Base-by-base conservation (phyloP, 1,140 invertebrate species). In the Drosophila leontia region DNA sequence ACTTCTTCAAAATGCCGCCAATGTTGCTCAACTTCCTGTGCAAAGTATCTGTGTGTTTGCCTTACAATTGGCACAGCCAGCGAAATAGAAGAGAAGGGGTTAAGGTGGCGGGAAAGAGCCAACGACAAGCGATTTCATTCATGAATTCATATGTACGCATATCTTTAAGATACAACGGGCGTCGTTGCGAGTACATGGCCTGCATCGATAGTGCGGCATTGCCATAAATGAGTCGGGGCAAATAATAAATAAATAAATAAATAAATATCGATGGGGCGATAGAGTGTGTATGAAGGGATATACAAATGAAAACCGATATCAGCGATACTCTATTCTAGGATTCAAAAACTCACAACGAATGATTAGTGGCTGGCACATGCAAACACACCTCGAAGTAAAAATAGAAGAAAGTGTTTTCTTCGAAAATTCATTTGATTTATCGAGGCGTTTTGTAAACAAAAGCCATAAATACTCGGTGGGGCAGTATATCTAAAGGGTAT, bases 1-100 rank as follows among this genome's bases (percentile, higher is more conserved):
- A 78, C 85, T 81, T 84, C 85, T 88, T 90, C 78, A 84, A 88
- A 84, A 88, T 85, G 85, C 85, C 85, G 85, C 72, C 84, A 90
- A 87, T 80, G 84, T 88, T 76, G 76, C 74, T 65, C 77, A 80
- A 88, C 84, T 88, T 88, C 84, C 84, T 88, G 84, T 84, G 72
- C 70, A 60, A 78, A 88, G 81, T 81, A 56, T 39, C 13, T 45
- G 56, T 78, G 56, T 81, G 68, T 85, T 67, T 86, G 83, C 63
- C 51, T 86, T 82, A 86, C 83, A 86, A 86, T 86, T 87, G 79
- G 79, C 83, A 86, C 75, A 76, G 67, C 67, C 56, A 67, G 58
- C 47, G 32, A 29, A 45, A 58, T 47, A 29, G 35, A n/a, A 12
- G 68, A 13, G 44, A 11, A 12, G 19, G 29, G 41, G n/a, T 0